Base-by-base conservation (phyloP, 2,888 invertebrate genomes). In the Drosophila flavopinicola region DNA sequence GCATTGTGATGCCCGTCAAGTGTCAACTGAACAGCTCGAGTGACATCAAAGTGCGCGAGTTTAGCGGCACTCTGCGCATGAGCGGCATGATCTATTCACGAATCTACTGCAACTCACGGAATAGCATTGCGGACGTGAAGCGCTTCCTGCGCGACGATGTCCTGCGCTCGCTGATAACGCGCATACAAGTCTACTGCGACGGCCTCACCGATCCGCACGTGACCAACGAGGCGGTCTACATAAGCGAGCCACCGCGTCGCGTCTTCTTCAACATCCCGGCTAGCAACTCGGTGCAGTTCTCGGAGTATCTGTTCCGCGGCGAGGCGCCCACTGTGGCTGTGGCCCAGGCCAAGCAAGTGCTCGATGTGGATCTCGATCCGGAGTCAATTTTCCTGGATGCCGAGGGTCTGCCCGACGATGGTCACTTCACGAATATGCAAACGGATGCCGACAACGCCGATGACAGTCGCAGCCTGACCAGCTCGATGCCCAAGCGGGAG, bases 121-220 rank as follows among this genome's bases (percentile, higher is more conserved):
- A 95, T 3, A 95, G 94, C 1, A 93, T 97, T 24, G 92, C 92
- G 42, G 95, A 96, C 88, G 95, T 95, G 0, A 93, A 94, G 20
- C 91, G 92, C 71, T 95, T 96, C 17, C 92, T 98, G 9, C 95
- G 95, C 86, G 94, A 95, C 88, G 98, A 98, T 88, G 94, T 98
- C 20, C 92, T 97, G 68, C 93, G 98, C 59, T 98, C 98, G 51
- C 91, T 98, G 57, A 94, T 95, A 9, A 95, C 97, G 9, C 93
- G 98, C 66, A 94, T 98, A 87, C 97, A 97, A 84, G 95, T 98
- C 93, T 96, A 98, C 88, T 97, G 97, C 93, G 98, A 98, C 91
- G 97, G 97, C 54, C 92, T 98, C 51, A 95, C 97, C 23, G 90
- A 89, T 63, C 83, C 90, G 1, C 88, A 88, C 65, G 87, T 88